Percentiles rank a stretch among this genome's conserved stretches.
phyloP scores from a whole-genome alignment of 2,113 vertebrate genomes.

The Carassius gibelio region DNA sequence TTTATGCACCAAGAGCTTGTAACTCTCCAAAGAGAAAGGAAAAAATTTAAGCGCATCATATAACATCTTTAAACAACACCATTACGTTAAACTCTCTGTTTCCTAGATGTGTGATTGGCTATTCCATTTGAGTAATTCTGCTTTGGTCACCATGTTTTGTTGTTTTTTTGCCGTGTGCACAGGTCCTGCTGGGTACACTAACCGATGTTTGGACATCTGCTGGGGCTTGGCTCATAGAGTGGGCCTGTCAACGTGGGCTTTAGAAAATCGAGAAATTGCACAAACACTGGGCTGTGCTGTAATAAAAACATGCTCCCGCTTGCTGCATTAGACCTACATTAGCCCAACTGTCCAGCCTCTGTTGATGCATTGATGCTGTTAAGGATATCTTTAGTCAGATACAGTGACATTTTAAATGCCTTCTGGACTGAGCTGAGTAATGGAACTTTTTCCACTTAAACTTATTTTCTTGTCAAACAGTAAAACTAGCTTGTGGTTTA shows the following conservation, averaged over 20 bases:
- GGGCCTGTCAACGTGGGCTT: conserved; percentile 73
- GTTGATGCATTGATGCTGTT: conserved; percentile 70
- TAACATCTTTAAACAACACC: conserved; percentile 54
- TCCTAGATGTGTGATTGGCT: conserved; percentile 71
- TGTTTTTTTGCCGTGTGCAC: not conserved
- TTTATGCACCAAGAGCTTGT: too few relatives aligned
- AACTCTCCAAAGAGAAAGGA: too few relatives aligned
- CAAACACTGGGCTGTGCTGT: conserved; percentile 76
- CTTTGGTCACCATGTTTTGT: conserved; percentile 17
- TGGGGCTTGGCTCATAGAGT: conserved; percentile 63
- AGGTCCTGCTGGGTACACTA: conserved; percentile 71
- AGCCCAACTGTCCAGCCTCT: conserved; percentile 57
- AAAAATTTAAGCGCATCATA: too few relatives aligned
- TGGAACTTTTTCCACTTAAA: conserved; percentile 30
- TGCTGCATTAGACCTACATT: conserved; percentile 76
- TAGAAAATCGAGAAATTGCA: conserved; percentile 76
- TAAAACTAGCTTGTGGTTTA: conserved; percentile 54
- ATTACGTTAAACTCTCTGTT: conserved; percentile 81
- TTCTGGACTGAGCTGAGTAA: conserved; percentile 50
- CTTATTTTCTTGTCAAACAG: conserved; percentile 40
- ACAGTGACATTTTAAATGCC: conserved; percentile 71
- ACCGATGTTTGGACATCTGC: conserved; percentile 79
- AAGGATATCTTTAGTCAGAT: conserved; percentile 73
- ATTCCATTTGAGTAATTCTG: conserved; percentile 74
- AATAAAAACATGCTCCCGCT: conserved; percentile 76